Evolutionary conservation across 2,888 invertebrate species (phyloP), one percentile per base, ranked within the genome.

Genomic region (Hecatera dysodea): DNA sequence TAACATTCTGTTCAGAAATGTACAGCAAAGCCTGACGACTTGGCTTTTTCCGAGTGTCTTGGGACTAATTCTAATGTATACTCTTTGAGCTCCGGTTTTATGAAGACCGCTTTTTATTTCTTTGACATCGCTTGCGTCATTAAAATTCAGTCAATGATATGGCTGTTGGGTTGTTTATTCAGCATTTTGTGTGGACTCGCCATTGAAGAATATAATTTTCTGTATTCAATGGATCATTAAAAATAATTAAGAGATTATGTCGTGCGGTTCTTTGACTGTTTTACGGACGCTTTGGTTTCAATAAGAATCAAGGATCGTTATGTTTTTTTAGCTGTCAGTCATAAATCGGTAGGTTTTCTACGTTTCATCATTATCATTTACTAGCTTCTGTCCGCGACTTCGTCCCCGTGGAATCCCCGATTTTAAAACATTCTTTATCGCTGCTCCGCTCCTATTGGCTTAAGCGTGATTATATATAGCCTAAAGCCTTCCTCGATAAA

Each of bases 31-130:
- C 61, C 75, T 84, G 73, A 69, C 77, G 56, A 65, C 82, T 75
- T 67, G 72, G 53, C 69, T 63, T 44, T 70, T 62, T 52, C 61
- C 79, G 63, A 78, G 67, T 80, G 61, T 82, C 80, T 74, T 24
- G 78, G 75, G 74, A 80, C 75, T 84, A 84, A 80, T 84, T 84
- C 74, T 70, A 65, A 75, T 84, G 74, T 84, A 63, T 71, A 76
- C 67, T 36, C 77, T 61, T 64, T 50, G 61, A 62, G 64, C 46
- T 61, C 24, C n/a, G 57, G 62, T 75, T 75, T 75, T 68, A 76
- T 75, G 64, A 59, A 66, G 53, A 67, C 64, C 55, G 67, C 69
- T 80, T 80, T 68, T 67, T 50, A 55, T 66, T 67, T 53, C 53
- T 78, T 75, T 75, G 57, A 68, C 61, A 66, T 69, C 46, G 50